These are phyloP conservation scores for Siniperca chuatsi DNA, from an alignment of 2,113 vertebrate species.

Conservation along the genomic window DNA sequence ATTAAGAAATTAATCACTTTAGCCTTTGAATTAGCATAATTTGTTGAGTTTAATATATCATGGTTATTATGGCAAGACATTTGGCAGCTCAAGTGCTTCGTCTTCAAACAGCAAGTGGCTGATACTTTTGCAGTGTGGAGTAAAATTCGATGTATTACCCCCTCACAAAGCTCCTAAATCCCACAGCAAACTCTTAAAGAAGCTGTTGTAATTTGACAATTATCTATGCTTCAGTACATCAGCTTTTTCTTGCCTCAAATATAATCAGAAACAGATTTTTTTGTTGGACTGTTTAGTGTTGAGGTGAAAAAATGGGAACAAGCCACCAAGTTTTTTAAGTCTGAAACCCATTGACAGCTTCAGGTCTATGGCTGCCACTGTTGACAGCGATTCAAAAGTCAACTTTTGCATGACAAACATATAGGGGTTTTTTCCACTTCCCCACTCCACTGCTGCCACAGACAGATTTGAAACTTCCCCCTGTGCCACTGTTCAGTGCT, in stretches of 20 bases:
- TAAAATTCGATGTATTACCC: background rate
- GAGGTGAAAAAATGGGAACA: background rate
- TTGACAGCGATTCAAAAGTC: background rate
- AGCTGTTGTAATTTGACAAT: background rate
- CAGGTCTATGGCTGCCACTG: background rate
- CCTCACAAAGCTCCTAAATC: constrained; percentile 20
- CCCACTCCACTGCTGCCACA: background rate
- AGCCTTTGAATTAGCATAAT: background rate
- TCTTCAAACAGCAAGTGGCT: constrained; percentile 8
- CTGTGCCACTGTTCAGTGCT: rapidly evolving
- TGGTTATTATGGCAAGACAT: background rate
- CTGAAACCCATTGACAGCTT: background rate
- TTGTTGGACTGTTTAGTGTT: background rate
- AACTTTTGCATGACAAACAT: constrained; percentile 4
- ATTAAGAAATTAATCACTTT: constrained; percentile 11
- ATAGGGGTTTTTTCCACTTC: background rate
- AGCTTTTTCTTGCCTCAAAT: background rate
- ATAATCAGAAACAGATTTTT: background rate
- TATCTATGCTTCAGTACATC: background rate
- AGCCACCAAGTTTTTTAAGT: background rate
- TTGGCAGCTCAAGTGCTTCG: background rate
- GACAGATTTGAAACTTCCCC: background rate
- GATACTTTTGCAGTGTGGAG: background rate
- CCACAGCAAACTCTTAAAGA: background rate
- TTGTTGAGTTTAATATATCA: constrained; percentile 11